Percentiles rank a stretch among this genome's conserved stretches.
These are phyloP conservation scores for Lindbergichthys nudifrons DNA, from an alignment of 2,797 vertebrate species.

Conservation along the genomic window DNA sequence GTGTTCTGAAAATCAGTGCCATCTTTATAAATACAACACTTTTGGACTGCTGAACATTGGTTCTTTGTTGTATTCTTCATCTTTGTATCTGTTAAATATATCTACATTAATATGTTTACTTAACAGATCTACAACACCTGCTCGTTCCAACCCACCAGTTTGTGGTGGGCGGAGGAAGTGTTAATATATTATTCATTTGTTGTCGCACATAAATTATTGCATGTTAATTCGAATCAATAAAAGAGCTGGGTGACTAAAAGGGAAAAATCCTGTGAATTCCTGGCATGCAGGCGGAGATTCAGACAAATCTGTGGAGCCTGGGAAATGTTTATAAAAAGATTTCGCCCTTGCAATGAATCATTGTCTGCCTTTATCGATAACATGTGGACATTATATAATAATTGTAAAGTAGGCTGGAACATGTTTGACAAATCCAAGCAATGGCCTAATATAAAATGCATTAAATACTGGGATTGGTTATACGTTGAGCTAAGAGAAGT, in stretches of 20 bases:
- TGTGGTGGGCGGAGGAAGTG: constrained; percentile 56
- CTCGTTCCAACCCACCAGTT: constrained; percentile 51
- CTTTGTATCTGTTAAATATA: constrained; percentile 50
- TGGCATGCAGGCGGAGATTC: constrained; percentile 8
- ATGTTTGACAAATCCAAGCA: neutral
- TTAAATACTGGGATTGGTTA: neutral
- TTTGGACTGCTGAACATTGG: constrained; percentile 29
- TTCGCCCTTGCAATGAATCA: constrained; percentile 36
- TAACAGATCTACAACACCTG: constrained; percentile 47
- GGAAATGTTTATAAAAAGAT: constrained; percentile 26
- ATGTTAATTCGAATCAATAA: constrained; percentile 46
- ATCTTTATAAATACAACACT: constrained; percentile 25
- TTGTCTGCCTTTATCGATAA: constrained; percentile 13
- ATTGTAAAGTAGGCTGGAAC: neutral
- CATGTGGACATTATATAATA: constrained; percentile 34
- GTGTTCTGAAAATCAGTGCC: constrained; percentile 21
- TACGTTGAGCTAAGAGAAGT: constrained; percentile 1
- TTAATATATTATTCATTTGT: constrained; percentile 61
- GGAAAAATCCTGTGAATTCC: constrained; percentile 13
- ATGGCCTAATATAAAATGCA: constrained; percentile 9
- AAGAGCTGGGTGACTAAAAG: constrained; percentile 17
- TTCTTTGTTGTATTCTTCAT: constrained; percentile 33
- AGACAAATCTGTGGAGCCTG: neutral
- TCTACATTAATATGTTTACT: constrained; percentile 52
- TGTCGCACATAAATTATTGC: constrained; percentile 39